A percentile compares a stretch with the other conserved stretches of the same genome.
phyloP scores from a whole-genome alignment of 2,113 vertebrate species.

The Protomyctophum bolini region DNA sequence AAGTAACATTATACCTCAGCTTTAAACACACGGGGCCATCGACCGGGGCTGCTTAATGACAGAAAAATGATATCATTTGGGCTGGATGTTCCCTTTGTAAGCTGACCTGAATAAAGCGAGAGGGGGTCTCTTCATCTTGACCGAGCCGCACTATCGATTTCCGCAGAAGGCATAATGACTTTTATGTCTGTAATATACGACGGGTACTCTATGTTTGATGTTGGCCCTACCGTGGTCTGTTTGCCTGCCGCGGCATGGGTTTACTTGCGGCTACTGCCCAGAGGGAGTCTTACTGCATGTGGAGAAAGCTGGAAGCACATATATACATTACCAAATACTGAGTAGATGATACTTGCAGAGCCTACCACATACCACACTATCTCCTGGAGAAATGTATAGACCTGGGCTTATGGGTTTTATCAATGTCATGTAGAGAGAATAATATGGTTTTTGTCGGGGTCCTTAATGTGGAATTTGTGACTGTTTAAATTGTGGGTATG shows the following conservation, averaged over 20 bases:
- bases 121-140: conserved; percentile 72
- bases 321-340: conserved; percentile 50
- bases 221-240: conserved; percentile 59
- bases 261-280: conserved; percentile 55
- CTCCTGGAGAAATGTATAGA: conserved; percentile 17
- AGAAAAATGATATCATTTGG: conserved; percentile 74
- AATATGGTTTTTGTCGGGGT: too few species aligned
- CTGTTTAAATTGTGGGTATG: too few species aligned
- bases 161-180: conserved; percentile 74
- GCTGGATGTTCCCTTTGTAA: conserved; percentile 64
- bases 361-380: conserved; percentile 17
- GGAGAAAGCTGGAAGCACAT: conserved; percentile 33
- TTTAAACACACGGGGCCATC: conserved; percentile 61
- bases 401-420: background rate
- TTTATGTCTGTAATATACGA: conserved; percentile 76
- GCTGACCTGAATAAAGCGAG: conserved; percentile 70
- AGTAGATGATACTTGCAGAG: conserved; percentile 43
- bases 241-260: conserved; percentile 69
- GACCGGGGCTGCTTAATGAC: conserved; percentile 69
- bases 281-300: conserved; percentile 54
- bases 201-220: conserved; percentile 62
- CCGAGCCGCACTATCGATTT: conserved; percentile 71
- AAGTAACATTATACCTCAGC: conserved; percentile 62
- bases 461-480: too few species aligned
- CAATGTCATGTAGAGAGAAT: too few species aligned